Evolutionary conservation across 2,797 vertebrate genomes (phyloP), one percentile per base, ranked within the genome.

Genomic region (Lophotriccus pileatus): DNA sequence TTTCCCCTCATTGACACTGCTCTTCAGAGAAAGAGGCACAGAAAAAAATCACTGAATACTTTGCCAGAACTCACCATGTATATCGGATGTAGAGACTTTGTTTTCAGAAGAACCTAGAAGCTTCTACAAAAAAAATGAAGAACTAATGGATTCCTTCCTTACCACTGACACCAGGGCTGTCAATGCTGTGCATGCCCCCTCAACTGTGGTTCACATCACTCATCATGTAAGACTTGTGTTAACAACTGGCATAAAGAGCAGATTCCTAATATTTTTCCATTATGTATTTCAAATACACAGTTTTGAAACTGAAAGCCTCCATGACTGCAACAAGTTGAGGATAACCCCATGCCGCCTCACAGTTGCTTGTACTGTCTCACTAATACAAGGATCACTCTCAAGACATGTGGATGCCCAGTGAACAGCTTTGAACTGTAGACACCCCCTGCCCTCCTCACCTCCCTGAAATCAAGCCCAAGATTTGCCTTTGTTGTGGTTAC

Each of bases 181-280:
- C 53, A 28, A 3, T n/a, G 12, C n/a, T 68, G 37, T 10, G 30
- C 75, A 76, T 0, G 0, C 20, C 34, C 30, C 39, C 18, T 63
- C 50, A 84, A 1, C 19, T 1, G 12, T 3, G 1, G 34, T 30
- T 60, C 20, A 4, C 0, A 0, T 4, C 17, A 4, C 25, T 44
- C 76, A 53, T 17, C 10, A 24, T 69, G 62, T 80, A 63, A 69
- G 50, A 34, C 28, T 50, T 36, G 23, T 3, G 19, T 36, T 70
- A 56, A 34, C 8, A 44, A 41, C 37, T 44, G 10, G 12, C 34
- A 78, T 25, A 80, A 64, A 46, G 46, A 78, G 34, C 56, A 21
- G 7, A 72, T 8, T 23, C 44, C 25, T 70, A 77, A 17, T 0
- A 4, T 56, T 86, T 78, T 37, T 32, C 8, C 7, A 53, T 17